A percentile compares a stretch with the other conserved stretches of the same genome.
phyloP scores from a whole-genome alignment of 2,113 vertebrate species.

The Lagopus muta region DNA sequence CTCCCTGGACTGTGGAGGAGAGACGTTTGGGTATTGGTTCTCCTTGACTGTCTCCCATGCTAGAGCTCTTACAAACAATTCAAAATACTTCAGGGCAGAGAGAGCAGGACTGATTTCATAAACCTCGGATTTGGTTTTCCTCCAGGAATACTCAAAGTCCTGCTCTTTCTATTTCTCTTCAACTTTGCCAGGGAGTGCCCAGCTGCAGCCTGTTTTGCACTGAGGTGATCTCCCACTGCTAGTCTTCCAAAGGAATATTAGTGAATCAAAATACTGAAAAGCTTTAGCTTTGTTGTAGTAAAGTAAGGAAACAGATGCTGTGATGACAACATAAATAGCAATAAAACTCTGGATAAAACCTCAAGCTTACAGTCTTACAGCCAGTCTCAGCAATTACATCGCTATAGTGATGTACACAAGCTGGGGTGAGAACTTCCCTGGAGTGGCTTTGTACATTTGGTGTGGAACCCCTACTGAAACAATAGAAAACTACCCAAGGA shows the following conservation, averaged over 20 bases:
- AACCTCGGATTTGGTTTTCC: not conserved
- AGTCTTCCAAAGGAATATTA: not conserved
- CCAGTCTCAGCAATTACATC: not conserved
- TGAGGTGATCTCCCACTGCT: not conserved
- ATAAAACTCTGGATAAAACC: not conserved
- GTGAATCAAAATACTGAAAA: not conserved
- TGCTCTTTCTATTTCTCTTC: not conserved
- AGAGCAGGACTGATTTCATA: not conserved
- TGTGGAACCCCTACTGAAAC: not conserved
- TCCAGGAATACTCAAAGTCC: not conserved
- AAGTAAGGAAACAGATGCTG: not conserved
- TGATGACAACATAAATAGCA: not conserved
- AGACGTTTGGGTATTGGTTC: not conserved
- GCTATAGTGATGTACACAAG: not conserved
- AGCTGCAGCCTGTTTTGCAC: not conserved
- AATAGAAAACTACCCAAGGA: not conserved
- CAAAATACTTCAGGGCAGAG: not conserved
- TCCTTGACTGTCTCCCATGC: not conserved
- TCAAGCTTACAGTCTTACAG: not conserved
- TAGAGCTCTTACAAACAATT: not conserved
- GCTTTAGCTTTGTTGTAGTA: not conserved
- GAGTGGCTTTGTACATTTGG: not conserved
- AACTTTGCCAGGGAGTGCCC: not conserved
- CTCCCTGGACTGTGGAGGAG: not conserved
- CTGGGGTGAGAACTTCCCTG: fast-evolving